These are phyloP conservation scores for Sitta europaea DNA, from an alignment of 2,113 vertebrate genomes.

Conservation along the genomic window DNA sequence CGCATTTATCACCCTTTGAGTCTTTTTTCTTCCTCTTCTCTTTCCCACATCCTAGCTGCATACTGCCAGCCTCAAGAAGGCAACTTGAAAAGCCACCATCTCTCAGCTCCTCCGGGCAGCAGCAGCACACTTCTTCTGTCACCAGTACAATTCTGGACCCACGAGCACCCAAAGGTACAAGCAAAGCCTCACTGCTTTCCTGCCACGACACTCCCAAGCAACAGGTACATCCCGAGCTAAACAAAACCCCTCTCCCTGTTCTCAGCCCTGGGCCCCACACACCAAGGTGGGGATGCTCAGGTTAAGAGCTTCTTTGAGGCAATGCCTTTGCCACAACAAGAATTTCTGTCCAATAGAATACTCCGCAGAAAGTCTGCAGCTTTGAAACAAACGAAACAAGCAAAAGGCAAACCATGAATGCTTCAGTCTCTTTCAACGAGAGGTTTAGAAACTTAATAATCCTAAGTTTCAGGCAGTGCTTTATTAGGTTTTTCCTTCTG, in stretches of 20 bases:
- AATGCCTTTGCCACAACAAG: background rate
- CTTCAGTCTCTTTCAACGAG: background rate
- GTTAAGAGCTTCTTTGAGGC: background rate
- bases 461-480: fast-evolving
- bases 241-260: fast-evolving
- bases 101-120: background rate
- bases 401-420: background rate
- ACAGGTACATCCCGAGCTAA: background rate
- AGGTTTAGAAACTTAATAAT: background rate
- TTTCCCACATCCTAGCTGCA: background rate
- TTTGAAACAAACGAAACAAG: background rate
- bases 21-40: background rate
- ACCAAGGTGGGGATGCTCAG: fast-evolving
- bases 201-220: background rate
- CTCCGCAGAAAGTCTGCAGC: background rate
- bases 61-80: background rate
- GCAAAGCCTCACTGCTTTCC: background rate
- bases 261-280: background rate
- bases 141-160: background rate
- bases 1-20: background rate
- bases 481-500: background rate
- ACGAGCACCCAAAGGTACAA: fast-evolving
- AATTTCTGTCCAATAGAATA: background rate
- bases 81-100: background rate
- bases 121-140: background rate